Percentiles rank a stretch among this genome's conserved stretches.
Evolutionary conservation across 2,888 invertebrate genomes (phyloP).

Genomic region (Osmoderma eremita): DNA sequence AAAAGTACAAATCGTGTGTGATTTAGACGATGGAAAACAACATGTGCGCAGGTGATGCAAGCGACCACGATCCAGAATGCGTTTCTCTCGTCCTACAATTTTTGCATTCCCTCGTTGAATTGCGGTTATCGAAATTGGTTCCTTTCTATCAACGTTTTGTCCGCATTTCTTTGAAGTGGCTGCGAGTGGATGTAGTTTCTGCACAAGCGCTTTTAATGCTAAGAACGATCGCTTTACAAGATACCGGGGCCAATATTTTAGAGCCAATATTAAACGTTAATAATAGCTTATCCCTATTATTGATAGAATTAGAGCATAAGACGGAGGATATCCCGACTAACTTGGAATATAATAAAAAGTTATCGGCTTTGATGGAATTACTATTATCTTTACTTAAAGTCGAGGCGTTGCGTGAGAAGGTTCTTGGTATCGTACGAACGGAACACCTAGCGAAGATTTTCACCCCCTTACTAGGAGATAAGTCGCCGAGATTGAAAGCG

Average conservation of each 20-base stretch:
- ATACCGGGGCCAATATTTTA: conserved; percentile 52
- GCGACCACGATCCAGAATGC: conserved; percentile 63
- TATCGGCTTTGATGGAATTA: conserved; percentile 65
- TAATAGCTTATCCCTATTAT: conserved; percentile 62
- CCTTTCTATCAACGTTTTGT: conserved; percentile 62
- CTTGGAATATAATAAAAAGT: conserved; percentile 59
- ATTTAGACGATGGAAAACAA: conserved; percentile 53
- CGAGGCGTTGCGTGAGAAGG: conserved; percentile 56
- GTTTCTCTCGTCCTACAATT: conserved; percentile 66
- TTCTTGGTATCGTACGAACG: conserved; percentile 61
- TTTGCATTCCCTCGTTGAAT: conserved; percentile 63
- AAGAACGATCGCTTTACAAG: conserved; percentile 59
- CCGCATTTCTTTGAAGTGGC: conserved; percentile 64
- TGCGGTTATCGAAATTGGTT: conserved; percentile 61
- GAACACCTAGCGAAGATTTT: conserved; percentile 62
- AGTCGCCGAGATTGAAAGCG: conserved; percentile 49
- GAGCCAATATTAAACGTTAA: conserved; percentile 52
- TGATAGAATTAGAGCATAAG: conserved; percentile 60
- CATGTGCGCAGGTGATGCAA: conserved; percentile 49
- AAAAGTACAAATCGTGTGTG: no score
- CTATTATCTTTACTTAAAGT: conserved; percentile 63
- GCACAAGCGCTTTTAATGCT: conserved; percentile 64
- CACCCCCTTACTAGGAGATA: conserved; percentile 59
- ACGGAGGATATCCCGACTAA: conserved; percentile 52
- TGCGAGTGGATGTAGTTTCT: conserved; percentile 63